Base-by-base conservation (phyloP, 2,797 vertebrate species). In the Sebastiscus tertius region DNA sequence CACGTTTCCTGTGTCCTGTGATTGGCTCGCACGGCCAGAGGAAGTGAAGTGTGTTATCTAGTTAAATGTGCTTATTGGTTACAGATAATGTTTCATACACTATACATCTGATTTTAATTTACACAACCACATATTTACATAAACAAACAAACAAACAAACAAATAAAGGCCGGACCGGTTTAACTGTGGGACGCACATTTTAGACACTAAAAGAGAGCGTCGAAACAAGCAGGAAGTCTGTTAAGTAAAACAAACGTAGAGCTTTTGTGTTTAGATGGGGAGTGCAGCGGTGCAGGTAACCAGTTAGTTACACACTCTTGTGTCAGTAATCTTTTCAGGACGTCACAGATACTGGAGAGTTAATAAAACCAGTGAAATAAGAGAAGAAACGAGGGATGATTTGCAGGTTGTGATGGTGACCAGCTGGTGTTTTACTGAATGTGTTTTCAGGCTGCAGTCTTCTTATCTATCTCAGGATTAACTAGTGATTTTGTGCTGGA, bases 341-440 rank as follows among this genome's bases (percentile, higher is more conserved):
- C 2, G 0, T 46, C 0, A 18, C 42, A 16, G 46, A 49, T 49
- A 49, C 31, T 26, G 72, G 72, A 71, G 74, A 67, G 78, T 75
- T 85, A 94, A 94, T 94, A 93, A 93, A 93, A 90, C 88, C 64
- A 42, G 60, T 64, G 36, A 59, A 69, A 70, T 66, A 64, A 65
- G 33, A 64, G 64, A 66, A 61, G 72, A 67, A 36, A 42, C 18
- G 26, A 76, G 14, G 60, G 29, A 20, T 31, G 42, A 67, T 56
- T 20, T 27, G 54, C 8, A 24, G 56, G 31, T 29, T 62, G 24
- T n/a, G 18, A 20, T 1, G 1, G 16, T 22, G n/a, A 58, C 0
- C 3, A 64, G 46, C 54, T 22, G 52, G 2, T n/a, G 10, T 75
- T 72, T 49, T 5, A 11, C 27, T 33, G 39, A 24, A 14, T 6